These are phyloP conservation scores for Scopus umbretta DNA, from an alignment of 2,113 vertebrate genomes.

Conservation along the genomic window DNA sequence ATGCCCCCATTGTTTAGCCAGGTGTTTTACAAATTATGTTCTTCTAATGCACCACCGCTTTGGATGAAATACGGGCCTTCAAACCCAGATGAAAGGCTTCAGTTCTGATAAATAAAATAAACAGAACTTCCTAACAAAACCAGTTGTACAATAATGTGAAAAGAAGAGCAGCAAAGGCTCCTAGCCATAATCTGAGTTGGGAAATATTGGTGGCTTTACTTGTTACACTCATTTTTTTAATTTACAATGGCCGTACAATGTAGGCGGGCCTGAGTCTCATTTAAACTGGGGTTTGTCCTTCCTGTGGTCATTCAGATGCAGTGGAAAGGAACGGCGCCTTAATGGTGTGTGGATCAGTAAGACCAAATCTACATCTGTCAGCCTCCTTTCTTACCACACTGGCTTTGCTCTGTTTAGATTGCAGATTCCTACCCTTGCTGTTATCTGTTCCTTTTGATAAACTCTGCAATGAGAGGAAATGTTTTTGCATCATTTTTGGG, in stretches of 20 bases:
- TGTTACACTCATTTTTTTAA: background rate
- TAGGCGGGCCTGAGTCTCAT: background rate
- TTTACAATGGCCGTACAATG: background rate
- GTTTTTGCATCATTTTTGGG: background rate
- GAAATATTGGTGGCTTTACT: background rate
- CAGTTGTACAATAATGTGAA: background rate
- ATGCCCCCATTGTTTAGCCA: background rate
- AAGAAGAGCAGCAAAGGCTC: background rate
- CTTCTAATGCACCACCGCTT: background rate
- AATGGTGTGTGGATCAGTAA: background rate
- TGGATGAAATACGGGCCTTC: background rate
- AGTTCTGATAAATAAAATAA: background rate
- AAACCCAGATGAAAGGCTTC: background rate
- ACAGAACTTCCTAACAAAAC: background rate
- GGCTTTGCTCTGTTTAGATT: conserved; percentile 12
- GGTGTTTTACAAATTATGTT: background rate
- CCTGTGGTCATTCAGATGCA: background rate
- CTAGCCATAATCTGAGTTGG: background rate
- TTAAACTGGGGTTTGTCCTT: conserved; percentile 10
- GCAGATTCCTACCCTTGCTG: conserved; percentile 2
- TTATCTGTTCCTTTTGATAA: conserved; percentile 48
- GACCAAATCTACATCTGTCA: background rate
- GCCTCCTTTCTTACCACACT: background rate
- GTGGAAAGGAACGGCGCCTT: background rate
- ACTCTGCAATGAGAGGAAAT: conserved; percentile 52